Conservation (phyloP, 2,888 invertebrate genomes). For the Pristionchus japonicus region DNA sequence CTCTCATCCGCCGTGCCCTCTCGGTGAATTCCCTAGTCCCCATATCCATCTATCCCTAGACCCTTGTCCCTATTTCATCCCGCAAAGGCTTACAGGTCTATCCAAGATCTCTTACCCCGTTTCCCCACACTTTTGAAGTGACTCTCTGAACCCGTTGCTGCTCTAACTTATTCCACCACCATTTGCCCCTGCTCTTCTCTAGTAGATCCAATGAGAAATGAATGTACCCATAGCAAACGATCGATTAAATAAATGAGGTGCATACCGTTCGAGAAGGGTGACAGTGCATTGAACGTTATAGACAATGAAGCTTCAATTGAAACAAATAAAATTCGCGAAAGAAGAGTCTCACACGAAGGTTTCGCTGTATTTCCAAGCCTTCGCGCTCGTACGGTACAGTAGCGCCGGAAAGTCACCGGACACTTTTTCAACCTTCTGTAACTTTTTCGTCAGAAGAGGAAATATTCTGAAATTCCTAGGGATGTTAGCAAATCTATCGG, state of each 20-base stretch:
- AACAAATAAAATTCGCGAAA: too few relatives aligned
- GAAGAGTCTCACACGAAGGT: too few relatives aligned
- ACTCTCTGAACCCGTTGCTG: too few relatives aligned
- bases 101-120: not conserved
- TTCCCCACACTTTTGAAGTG: constrained; percentile 14
- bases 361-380: too few relatives aligned
- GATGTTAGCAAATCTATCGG: too few relatives aligned
- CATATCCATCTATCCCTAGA: not conserved
- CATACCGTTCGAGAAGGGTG: constrained; percentile 11
- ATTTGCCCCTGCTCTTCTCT: not conserved
- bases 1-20: not conserved
- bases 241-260: constrained; percentile 24
- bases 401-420: too few relatives aligned
- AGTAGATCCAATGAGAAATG: not conserved
- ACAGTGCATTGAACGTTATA: too few relatives aligned
- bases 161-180: not conserved
- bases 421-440: too few relatives aligned
- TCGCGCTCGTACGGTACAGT: too few relatives aligned
- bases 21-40: constrained; percentile 11
- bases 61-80: not conserved
- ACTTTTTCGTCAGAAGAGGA: too few relatives aligned
- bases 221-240: not conserved
- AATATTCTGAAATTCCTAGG: too few relatives aligned
- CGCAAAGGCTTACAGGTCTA: constrained; percentile 22
- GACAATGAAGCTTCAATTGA: too few relatives aligned